These are phyloP conservation scores for Patella vulgata DNA, from an alignment of 1,140 invertebrate genomes.

Conservation along the genomic window DNA sequence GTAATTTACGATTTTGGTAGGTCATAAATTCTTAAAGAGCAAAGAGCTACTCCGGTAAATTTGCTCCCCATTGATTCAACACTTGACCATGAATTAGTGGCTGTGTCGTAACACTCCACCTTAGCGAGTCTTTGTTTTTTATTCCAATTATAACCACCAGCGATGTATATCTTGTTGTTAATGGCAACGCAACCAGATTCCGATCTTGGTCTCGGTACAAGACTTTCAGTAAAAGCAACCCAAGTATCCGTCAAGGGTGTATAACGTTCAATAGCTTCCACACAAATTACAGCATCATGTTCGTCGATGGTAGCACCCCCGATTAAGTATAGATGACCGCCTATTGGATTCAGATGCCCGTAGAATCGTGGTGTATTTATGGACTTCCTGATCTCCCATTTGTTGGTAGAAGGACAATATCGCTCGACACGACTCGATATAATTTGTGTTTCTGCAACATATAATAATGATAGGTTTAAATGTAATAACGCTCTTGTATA, in stretches of 20 bases:
- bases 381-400: slow-evolving; percentile 37
- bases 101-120: slow-evolving; percentile 36
- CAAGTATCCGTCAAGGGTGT: slow-evolving; percentile 69
- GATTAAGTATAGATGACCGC: slow-evolving; percentile 30
- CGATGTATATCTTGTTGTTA: slow-evolving; percentile 35
- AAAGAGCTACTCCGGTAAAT: too few species aligned
- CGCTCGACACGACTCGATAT: slow-evolving; percentile 44
- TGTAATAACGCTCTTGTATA: too few species aligned
- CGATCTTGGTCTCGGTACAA: slow-evolving; percentile 65
- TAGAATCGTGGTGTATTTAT: slow-evolving; percentile 39
- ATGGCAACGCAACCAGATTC: slow-evolving; percentile 37
- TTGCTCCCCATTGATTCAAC: too few species aligned
- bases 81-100: slow-evolving; percentile 29
- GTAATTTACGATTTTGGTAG: too few species aligned
- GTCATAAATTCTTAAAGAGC: too few species aligned
- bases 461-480: too few species aligned
- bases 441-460: slow-evolving; percentile 25
- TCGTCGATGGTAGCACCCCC: slow-evolving; percentile 42
- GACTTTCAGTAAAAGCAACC: slow-evolving; percentile 64
- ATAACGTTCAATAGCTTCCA: slow-evolving; percentile 57
- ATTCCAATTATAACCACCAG: slow-evolving; percentile 49
- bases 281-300: slow-evolving; percentile 34
- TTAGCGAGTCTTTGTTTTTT: slow-evolving; percentile 21
- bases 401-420: slow-evolving; percentile 38
- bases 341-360: slow-evolving; percentile 27